Evolutionary conservation across 2,113 vertebrate species (phyloP).

Genomic region (Spermophilus dauricus): DNA sequence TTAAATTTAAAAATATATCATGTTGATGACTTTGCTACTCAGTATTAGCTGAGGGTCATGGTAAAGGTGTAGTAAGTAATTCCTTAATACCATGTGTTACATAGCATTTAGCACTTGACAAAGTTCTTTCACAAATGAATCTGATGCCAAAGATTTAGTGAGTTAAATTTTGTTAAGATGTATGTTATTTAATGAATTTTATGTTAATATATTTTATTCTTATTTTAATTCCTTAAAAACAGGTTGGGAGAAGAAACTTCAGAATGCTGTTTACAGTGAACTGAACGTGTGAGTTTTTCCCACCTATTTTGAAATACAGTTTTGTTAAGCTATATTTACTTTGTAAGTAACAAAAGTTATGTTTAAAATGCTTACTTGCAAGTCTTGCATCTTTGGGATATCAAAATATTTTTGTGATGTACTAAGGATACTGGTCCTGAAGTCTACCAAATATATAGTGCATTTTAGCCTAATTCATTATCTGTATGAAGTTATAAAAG

Average conservation of each 20-base stretch:
- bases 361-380: too few relatives aligned
- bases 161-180: constrained; percentile 49
- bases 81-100: not conserved
- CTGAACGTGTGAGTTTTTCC: constrained; percentile 93
- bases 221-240: constrained; percentile 64
- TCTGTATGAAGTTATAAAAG: too few relatives aligned
- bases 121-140: constrained; percentile 50
- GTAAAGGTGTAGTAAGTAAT: not conserved
- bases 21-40: not conserved
- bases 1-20: not conserved
- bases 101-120: not conserved
- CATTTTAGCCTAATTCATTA: too few relatives aligned
- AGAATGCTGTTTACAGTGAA: constrained; percentile 98
- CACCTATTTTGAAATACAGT: constrained; percentile 57
- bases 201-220: constrained; percentile 68
- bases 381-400: too few relatives aligned
- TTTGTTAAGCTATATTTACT: constrained; percentile 48
- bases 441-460: too few relatives aligned
- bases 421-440: too few relatives aligned
- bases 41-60: not conserved
- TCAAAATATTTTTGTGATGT: too few relatives aligned
- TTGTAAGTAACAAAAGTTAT: constrained; percentile 35
- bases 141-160: not conserved
- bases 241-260: constrained; percentile 98
- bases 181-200: constrained; percentile 55